phyloP scores from a whole-genome alignment of 2,888 invertebrate genomes.

The Hyles lineata region DNA sequence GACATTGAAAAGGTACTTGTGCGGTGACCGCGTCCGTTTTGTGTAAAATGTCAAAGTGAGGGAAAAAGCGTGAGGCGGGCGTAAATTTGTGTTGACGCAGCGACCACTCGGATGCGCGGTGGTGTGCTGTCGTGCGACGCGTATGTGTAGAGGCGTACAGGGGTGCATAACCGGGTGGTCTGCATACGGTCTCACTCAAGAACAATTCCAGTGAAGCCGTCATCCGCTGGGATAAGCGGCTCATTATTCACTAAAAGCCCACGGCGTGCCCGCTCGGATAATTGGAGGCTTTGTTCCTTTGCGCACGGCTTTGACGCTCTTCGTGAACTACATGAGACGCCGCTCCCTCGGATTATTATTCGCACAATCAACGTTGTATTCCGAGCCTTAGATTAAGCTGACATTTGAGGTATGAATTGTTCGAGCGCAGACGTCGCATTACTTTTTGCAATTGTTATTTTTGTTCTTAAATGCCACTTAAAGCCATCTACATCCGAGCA shows the following conservation, averaged over 20 bases:
- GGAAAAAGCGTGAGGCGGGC: constrained; percentile 61
- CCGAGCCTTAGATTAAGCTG: constrained; percentile 73
- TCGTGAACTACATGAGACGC: constrained; percentile 64
- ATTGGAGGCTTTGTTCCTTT: constrained; percentile 83
- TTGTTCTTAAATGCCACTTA: constrained; percentile 47
- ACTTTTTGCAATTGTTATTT: constrained; percentile 58
- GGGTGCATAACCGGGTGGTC: constrained; percentile 62
- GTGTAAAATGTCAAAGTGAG: constrained; percentile 78
- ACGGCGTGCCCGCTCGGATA: constrained; percentile 80
- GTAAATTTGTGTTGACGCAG: constrained; percentile 75
- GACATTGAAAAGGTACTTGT: constrained; percentile 64
- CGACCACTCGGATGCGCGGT: constrained; percentile 48
- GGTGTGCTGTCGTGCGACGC: constrained; percentile 27
- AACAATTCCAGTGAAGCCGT: constrained; percentile 78
- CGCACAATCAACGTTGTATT: constrained; percentile 76
- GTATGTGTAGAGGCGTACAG: constrained; percentile 32
- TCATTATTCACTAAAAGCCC: constrained; percentile 84
- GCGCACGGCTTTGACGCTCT: constrained; percentile 75
- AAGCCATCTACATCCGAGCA: constrained; percentile 47
- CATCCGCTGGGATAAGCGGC: constrained; percentile 79
- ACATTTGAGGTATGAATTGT: constrained; percentile 73
- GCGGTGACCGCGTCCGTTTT: constrained; percentile 71
- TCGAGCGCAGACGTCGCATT: constrained; percentile 62
- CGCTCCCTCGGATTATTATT: constrained; percentile 71
- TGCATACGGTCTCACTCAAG: constrained; percentile 65